Conservation (phyloP, 2,113 vertebrate genomes). For the Lutjanus erythropterus region DNA sequence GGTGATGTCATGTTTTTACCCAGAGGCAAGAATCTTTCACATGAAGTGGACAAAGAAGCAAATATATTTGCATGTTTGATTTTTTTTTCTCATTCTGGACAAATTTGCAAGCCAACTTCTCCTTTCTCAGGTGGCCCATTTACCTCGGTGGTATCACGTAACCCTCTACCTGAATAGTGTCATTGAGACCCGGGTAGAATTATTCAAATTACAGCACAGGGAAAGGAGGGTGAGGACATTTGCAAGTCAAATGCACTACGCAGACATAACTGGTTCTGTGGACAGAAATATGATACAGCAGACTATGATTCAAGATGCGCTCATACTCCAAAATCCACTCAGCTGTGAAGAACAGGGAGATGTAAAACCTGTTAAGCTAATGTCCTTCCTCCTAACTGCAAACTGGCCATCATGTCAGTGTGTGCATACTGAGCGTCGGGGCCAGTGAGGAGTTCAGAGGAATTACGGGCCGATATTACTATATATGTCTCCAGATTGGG, state of each 20-base stretch:
- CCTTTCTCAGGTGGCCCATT: conserved; percentile 32
- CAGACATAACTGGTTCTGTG: conserved; percentile 40
- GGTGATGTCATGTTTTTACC: not conserved
- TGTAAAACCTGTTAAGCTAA: not conserved
- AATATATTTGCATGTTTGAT: conserved; percentile 41
- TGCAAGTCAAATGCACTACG: conserved; percentile 65
- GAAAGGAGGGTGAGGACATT: conserved; percentile 36
- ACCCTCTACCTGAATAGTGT: conserved; percentile 41
- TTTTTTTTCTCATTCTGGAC: not conserved
- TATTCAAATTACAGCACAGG: conserved; percentile 66
- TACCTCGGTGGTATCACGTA: conserved; percentile 9
- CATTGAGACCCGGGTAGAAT: conserved; percentile 26
- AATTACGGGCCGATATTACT: conserved; percentile 6
- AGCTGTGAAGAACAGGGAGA: conserved; percentile 1
- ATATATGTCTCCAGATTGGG: conserved; percentile 36
- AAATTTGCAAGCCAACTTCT: conserved; percentile 58
- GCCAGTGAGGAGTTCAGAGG: conserved; percentile 6
- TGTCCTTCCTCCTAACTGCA: conserved; percentile 16
- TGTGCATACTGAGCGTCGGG: not conserved
- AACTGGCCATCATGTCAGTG: not conserved
- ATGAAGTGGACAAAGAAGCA: not conserved
- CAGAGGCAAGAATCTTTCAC: too few relatives aligned
- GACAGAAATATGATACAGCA: not conserved
- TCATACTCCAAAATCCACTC: conserved; percentile 6
- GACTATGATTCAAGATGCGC: not conserved